Conservation (phyloP, 2,888 invertebrate genomes). For the Oxytorus armatus region DNA sequence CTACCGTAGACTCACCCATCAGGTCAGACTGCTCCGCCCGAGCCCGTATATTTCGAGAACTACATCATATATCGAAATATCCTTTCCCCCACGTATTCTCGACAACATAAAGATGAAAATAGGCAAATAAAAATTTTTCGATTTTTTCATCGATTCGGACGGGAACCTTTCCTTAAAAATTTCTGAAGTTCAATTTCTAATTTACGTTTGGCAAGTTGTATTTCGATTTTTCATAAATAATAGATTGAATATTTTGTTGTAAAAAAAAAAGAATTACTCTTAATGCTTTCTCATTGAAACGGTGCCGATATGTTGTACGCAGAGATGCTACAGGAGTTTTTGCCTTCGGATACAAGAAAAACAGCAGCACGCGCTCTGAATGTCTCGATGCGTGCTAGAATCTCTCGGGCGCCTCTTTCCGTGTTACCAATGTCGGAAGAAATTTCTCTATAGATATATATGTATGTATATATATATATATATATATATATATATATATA, state of each 20-base stretch:
- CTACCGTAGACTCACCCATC: no score
- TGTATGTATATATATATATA: neutral
- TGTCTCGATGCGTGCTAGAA: conserved; percentile 48
- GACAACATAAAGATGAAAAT: no score
- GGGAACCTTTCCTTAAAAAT: no score
- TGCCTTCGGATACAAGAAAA: conserved; percentile 39
- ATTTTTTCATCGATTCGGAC: no score
- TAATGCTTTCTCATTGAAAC: neutral
- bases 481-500: conserved; percentile 8
- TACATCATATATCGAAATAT: no score
- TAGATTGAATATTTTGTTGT: neutral
- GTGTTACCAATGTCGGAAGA: conserved; percentile 51
- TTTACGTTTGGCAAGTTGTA: no score
- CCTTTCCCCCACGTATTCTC: no score
- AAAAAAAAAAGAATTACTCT: neutral
- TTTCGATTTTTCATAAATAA: neutral
- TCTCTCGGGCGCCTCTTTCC: conserved; percentile 54
- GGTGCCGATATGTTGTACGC: neutral
- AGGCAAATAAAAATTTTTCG: no score
- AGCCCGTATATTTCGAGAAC: no score
- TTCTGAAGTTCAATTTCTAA: no score
- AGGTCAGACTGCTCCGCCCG: no score
- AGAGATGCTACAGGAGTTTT: conserved; percentile 17
- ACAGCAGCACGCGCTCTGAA: conserved; percentile 51
- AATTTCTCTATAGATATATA: conserved; percentile 34